Evolutionary conservation across 2,797 vertebrate genomes (phyloP), one percentile per base, ranked within the genome.

Genomic region (Protosalanx chinensis): DNA sequence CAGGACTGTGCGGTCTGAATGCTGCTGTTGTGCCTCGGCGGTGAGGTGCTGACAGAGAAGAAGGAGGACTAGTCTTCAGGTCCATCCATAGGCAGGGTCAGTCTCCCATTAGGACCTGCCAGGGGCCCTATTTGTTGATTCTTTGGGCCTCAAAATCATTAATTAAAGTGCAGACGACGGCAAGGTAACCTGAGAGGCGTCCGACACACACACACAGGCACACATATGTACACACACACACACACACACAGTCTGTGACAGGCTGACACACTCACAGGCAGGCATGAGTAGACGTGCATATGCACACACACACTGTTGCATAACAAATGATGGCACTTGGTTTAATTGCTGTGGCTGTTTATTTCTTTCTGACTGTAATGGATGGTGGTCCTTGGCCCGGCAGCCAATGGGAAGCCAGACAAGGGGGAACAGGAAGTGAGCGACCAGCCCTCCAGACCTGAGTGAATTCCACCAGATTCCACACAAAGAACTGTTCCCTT

Each of bases 291-390:
- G 75, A 78, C 71, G 6, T 1, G 8, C 70, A 29, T 53, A 74
- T 29, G 57, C 65, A 77, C 75, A 78, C 71, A 7, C 46, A 29
- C 78, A 56, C 53, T 73, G 77, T 90, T 89, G 83, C 87, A 87
- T 90, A 92, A 92, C 84, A 92, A 92, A 92, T 92, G 89, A 91
- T 90, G 88, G 81, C 85, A 88, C 88, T 91, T 73, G 49, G 67
- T 82, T 89, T 88, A 91, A 91, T 90, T 89, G 84, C 88, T 77
- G 73, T 37, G 80, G 71, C 67, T 91, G 90, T 91, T 92, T 92
- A 91, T 93, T 92, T 92, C 90, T 86, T 84, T 83, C 80, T 70
- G 79, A 67, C 56, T 84, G 71, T 91, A 92, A 92, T 90, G 80
- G 88, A 93, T 92, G 87, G 81, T 82, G 83, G 76, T 77, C 81